These are phyloP conservation scores for Saccostrea echinata DNA, from an alignment of 1,140 invertebrate species.

Conservation along the genomic window DNA sequence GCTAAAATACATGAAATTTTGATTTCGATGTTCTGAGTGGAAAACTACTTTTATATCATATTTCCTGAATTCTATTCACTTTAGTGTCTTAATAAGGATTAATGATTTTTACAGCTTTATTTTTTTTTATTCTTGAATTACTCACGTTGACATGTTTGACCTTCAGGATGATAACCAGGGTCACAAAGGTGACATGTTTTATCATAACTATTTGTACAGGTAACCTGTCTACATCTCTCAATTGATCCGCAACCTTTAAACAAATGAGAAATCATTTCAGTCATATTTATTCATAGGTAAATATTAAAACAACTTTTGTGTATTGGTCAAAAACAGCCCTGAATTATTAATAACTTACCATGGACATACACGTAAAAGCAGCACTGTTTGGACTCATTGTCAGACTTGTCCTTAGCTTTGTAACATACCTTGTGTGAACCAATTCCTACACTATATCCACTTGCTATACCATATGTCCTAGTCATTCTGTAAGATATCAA, in stretches of 20 bases:
- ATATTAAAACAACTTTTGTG: no score
- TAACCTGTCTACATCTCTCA: background rate
- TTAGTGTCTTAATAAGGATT: no score
- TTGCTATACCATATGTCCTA: background rate
- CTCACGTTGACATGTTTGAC: background rate
- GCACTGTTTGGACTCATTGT: background rate
- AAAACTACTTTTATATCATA: background rate
- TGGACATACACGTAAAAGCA: conserved; percentile 3
- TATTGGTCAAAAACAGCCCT: background rate
- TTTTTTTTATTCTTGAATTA: no score
- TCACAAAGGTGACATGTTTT: background rate
- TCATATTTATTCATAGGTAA: no score
- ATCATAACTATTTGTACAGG: background rate
- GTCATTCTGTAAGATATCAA: background rate
- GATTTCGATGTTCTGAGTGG: no score
- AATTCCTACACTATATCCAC: background rate
- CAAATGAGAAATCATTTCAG: background rate
- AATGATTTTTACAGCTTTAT: no score
- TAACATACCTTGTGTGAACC: background rate
- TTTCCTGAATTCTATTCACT: no score
- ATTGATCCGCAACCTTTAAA: background rate
- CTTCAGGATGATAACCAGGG: background rate
- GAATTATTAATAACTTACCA: background rate
- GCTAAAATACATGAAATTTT: background rate
- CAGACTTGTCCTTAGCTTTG: conserved; percentile 6